A percentile compares a stretch with the other conserved stretches of the same genome.
Evolutionary conservation across 2,888 invertebrate genomes (phyloP).

Genomic region (Thereva nobilitata): DNA sequence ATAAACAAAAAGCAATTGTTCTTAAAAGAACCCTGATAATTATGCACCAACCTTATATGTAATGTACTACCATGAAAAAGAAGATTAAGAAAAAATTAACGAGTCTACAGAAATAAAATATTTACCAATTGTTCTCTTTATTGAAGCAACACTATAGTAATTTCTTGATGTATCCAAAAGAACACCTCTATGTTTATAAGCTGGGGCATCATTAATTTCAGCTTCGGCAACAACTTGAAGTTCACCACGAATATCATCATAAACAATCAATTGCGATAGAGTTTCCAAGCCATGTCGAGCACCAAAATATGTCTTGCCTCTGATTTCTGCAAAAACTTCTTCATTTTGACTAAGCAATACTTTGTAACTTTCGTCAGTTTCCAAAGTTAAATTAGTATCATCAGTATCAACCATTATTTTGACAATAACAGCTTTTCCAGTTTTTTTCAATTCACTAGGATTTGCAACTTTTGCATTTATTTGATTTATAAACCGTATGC

Average conservation of each 20-base stretch:
- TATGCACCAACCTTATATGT: neutral
- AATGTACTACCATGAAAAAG: neutral
- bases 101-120: neutral
- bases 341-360: constrained; percentile 53
- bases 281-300: constrained; percentile 68
- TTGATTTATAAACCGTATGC: constrained; percentile 56
- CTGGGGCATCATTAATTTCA: constrained; percentile 74
- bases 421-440: constrained; percentile 58
- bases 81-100: neutral
- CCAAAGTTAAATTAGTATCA: constrained; percentile 55
- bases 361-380: constrained; percentile 63
- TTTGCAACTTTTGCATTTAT: constrained; percentile 52
- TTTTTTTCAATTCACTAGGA: constrained; percentile 48
- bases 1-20: too few relatives aligned
- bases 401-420: constrained; percentile 52
- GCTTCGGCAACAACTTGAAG: constrained; percentile 67
- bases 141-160: constrained; percentile 72
- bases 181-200: constrained; percentile 85
- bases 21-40: too few relatives aligned
- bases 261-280: constrained; percentile 54
- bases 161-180: constrained; percentile 90
- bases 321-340: constrained; percentile 59
- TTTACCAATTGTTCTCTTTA: constrained; percentile 72
- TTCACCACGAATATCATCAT: constrained; percentile 56
- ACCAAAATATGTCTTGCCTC: constrained; percentile 65